Evolutionary conservation across 1,140 invertebrate species (phyloP).

Genomic region (Brachionus paranguensis): DNA sequence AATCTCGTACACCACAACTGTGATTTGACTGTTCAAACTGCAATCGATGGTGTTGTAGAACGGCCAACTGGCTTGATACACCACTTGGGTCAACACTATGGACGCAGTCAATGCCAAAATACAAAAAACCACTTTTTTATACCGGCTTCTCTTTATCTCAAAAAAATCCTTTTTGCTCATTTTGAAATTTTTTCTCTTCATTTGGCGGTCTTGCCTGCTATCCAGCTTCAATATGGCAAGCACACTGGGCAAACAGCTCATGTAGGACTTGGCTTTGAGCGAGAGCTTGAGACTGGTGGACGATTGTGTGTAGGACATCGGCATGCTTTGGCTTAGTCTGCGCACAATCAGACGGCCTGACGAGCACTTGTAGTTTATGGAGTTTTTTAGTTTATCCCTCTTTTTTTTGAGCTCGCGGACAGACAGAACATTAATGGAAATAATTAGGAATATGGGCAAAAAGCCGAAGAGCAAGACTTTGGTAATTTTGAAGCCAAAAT

Average conservation of each 20-base stretch:
- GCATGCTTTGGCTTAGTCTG: background rate
- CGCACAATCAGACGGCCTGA: background rate
- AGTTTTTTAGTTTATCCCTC: background rate
- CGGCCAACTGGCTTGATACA: conserved; percentile 23
- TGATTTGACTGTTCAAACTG: background rate
- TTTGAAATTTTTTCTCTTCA: background rate
- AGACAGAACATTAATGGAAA: background rate
- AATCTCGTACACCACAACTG: background rate
- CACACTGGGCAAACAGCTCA: background rate
- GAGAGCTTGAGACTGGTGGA: background rate
- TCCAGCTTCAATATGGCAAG: background rate
- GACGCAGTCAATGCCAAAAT: conserved; percentile 21
- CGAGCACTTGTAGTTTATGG: background rate
- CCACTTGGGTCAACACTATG: background rate
- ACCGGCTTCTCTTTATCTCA: background rate
- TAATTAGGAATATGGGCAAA: conserved; percentile 9
- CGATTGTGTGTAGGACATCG: background rate
- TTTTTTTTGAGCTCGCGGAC: background rate
- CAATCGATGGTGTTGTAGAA: background rate
- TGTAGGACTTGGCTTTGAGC: background rate
- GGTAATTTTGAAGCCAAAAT: background rate
- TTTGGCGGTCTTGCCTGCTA: background rate
- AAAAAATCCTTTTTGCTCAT: background rate
- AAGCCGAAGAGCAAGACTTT: background rate
- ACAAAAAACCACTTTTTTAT: conserved; percentile 23